Percentiles rank a stretch among this genome's conserved stretches.
Evolutionary conservation across 2,888 invertebrate genomes (phyloP).

Genomic region (Cloeon dipterum): DNA sequence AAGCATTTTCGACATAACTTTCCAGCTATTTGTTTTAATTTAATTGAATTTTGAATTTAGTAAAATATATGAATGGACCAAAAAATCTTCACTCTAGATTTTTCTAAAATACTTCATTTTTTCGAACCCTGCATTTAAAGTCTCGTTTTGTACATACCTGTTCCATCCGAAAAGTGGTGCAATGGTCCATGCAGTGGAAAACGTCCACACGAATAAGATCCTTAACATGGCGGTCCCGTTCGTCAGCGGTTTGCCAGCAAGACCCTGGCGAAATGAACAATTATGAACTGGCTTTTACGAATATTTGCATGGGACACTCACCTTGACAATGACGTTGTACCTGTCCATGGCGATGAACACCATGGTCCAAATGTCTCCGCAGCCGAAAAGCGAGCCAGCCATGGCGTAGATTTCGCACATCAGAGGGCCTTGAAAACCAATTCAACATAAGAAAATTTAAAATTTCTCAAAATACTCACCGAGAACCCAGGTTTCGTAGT

Average conservation of each 20-base stretch:
- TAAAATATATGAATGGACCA: neutral
- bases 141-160: conserved; percentile 22
- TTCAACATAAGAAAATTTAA: neutral
- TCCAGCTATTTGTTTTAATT: too few species aligned
- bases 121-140: too few species aligned
- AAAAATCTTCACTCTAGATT: too few species aligned
- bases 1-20: too few species aligned
- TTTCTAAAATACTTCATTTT: too few species aligned
- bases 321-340: conserved; percentile 40
- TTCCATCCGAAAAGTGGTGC: conserved; percentile 76
- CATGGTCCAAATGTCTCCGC: conserved; percentile 42
- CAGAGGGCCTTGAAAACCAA: conserved; percentile 18
- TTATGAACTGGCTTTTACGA: neutral
- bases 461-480: conserved; percentile 15
- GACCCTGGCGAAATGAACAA: conserved; percentile 21
- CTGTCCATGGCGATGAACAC: conserved; percentile 37
- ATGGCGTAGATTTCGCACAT: conserved; percentile 38
- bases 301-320: conserved; percentile 6
- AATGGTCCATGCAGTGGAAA: conserved; percentile 55
- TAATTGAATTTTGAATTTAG: neutral
- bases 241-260: conserved; percentile 68
- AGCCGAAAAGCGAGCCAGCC: conserved; percentile 37
- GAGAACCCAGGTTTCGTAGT: conserved; percentile 39
- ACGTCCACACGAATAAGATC: conserved; percentile 56
- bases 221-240: conserved; percentile 55